A percentile compares a stretch with the other conserved stretches of the same genome.
These are phyloP conservation scores for Epizoanthus ramosus DNA, from an alignment of 92 coral and sea anemone genomes.

Conservation along the genomic window DNA sequence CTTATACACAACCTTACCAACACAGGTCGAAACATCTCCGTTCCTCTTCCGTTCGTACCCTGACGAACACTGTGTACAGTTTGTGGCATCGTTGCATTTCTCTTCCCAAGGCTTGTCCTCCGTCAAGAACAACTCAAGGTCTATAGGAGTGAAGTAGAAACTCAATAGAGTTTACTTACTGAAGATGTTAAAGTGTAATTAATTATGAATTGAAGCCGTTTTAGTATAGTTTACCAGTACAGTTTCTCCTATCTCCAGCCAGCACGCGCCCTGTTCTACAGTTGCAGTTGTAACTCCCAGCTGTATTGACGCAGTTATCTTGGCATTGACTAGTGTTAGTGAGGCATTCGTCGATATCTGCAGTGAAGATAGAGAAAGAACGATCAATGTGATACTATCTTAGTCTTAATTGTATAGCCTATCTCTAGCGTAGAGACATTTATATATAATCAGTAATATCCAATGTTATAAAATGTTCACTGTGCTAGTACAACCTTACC, in stretches of 20 bases:
- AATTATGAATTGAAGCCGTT: no score
- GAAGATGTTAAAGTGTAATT: no score
- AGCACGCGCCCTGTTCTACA: not conserved
- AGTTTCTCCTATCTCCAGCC: not conserved
- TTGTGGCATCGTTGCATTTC: not conserved
- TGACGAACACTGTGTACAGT: conserved; percentile 1
- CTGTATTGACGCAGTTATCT: not conserved
- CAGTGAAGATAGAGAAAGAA: not conserved
- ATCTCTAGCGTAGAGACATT: not conserved
- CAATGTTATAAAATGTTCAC: no score
- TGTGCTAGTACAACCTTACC: not conserved
- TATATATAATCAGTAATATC: not conserved
- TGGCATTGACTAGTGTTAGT: not conserved
- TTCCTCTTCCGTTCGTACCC: not conserved
- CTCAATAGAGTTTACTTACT: no score
- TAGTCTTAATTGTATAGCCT: no score
- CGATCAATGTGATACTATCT: not conserved
- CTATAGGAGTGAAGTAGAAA: not conserved
- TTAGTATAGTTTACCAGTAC: not conserved
- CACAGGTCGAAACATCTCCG: conserved; percentile 7
- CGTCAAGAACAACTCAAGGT: not conserved
- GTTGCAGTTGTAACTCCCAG: no score
- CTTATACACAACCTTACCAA: not conserved
- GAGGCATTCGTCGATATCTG: not conserved
- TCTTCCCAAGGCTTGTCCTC: conserved; percentile 1